Percentiles rank a stretch among this genome's conserved stretches.
These are phyloP conservation scores for Elephas maximus DNA, from an alignment of 2,113 vertebrate species.

Conservation along the genomic window DNA sequence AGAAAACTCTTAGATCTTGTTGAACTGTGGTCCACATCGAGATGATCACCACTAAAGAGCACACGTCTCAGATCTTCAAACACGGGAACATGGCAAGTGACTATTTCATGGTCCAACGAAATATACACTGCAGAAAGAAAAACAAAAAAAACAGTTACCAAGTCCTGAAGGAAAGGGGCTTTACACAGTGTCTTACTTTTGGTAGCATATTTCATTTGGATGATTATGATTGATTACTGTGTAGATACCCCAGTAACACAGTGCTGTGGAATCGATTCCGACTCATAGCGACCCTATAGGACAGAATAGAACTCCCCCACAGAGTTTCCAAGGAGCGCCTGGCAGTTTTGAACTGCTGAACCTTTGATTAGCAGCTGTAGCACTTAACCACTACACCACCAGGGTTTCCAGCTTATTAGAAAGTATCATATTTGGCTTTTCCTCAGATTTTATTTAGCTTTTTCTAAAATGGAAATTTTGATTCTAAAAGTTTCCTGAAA, in stretches of 20 bases:
- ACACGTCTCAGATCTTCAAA: background rate
- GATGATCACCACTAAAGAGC: background rate
- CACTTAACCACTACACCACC: too few relatives aligned
- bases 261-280: too few relatives aligned
- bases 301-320: too few relatives aligned
- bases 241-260: background rate
- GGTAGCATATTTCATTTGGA: background rate
- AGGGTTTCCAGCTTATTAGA: background rate
- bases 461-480: background rate
- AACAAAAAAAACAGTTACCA: background rate
- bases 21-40: too few relatives aligned
- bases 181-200: background rate
- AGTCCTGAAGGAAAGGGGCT: background rate
- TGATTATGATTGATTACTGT: background rate
- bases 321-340: too few relatives aligned
- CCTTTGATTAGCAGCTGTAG: too few relatives aligned
- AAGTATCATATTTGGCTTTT: background rate
- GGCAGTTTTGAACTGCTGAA: too few relatives aligned
- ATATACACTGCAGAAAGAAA: background rate
- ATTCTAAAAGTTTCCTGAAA: background rate
- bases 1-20: too few relatives aligned
- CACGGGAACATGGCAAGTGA: background rate
- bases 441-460: background rate
- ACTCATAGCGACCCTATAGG: too few relatives aligned
- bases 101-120: background rate